Evolutionary conservation across 2,113 vertebrate species (phyloP).

Genomic region (Arothron firmamentum): DNA sequence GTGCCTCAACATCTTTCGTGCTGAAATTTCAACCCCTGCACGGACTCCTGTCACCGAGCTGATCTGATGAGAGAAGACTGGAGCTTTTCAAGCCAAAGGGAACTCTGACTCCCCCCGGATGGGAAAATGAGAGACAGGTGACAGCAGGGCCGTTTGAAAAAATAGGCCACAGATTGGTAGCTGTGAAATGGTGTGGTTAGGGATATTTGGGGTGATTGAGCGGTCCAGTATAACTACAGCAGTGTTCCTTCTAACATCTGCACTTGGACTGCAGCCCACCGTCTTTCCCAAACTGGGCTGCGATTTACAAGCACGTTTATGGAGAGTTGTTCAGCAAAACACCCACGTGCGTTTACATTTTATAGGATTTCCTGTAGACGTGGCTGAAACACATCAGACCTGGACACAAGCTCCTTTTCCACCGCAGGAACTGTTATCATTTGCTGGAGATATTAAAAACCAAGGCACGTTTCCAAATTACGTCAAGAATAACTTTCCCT

Average conservation of each 20-base stretch:
- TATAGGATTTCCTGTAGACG: no score
- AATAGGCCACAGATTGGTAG: constrained; percentile 56
- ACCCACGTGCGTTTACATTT: neutral
- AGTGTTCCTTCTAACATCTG: constrained; percentile 12
- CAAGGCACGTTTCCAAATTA: no score
- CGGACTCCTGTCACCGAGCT: constrained; percentile 49
- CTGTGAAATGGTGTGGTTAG: constrained; percentile 48
- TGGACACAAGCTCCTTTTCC: no score
- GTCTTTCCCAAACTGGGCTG: constrained; percentile 25
- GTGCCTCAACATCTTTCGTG: constrained; percentile 36
- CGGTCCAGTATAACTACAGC: constrained; percentile 22
- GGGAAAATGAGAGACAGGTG: constrained; percentile 62
- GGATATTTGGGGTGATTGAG: constrained; percentile 49
- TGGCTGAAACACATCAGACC: no score
- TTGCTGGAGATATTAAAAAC: no score
- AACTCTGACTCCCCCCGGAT: constrained; percentile 46
- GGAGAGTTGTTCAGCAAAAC: neutral
- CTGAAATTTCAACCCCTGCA: constrained; percentile 35
- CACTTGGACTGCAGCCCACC: constrained; percentile 17
- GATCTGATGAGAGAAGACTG: constrained; percentile 47
- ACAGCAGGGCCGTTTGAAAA: constrained; percentile 48
- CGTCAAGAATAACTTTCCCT: no score
- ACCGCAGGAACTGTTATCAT: no score
- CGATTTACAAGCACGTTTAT: constrained; percentile 27
- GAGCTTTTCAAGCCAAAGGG: constrained; percentile 55